Conservation (phyloP, 2,888 invertebrate genomes). For the Troides aeacus region DNA sequence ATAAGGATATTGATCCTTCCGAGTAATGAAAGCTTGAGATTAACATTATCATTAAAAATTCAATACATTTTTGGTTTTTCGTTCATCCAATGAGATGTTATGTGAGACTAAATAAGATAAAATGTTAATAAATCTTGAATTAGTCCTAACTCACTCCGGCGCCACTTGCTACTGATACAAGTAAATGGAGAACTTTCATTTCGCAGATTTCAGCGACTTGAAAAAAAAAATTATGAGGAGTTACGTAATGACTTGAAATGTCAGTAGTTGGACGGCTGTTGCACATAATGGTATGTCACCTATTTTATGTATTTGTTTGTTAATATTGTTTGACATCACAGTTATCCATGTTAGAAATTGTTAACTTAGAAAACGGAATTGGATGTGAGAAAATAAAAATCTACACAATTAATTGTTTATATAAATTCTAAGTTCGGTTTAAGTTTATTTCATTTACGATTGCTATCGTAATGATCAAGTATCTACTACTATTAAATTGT, state of each 20-base stretch:
- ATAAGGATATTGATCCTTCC: constrained; percentile 24
- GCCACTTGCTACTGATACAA: constrained; percentile 4
- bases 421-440: not conserved
- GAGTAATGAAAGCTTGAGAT: constrained; percentile 19
- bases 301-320: constrained; percentile 12
- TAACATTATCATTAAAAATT: constrained; percentile 21
- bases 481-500: not conserved
- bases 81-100: not conserved
- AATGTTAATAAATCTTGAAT: constrained; percentile 15
- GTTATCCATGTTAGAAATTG: not conserved
- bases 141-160: constrained; percentile 11
- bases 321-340: not conserved
- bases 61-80: constrained; percentile 7
- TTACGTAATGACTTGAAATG: constrained; percentile 11
- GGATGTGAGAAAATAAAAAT: not conserved
- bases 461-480: not conserved
- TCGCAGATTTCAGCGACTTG: not conserved
- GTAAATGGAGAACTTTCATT: not conserved
- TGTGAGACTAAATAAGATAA: constrained; percentile 10
- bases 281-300: constrained; percentile 2
- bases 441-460: not conserved
- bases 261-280: constrained; percentile 16
- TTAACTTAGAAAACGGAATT: not conserved
- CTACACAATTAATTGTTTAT: not conserved
- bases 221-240: not conserved